phyloP scores from a whole-genome alignment of 2,888 invertebrate genomes.

The Dasypolia templi region DNA sequence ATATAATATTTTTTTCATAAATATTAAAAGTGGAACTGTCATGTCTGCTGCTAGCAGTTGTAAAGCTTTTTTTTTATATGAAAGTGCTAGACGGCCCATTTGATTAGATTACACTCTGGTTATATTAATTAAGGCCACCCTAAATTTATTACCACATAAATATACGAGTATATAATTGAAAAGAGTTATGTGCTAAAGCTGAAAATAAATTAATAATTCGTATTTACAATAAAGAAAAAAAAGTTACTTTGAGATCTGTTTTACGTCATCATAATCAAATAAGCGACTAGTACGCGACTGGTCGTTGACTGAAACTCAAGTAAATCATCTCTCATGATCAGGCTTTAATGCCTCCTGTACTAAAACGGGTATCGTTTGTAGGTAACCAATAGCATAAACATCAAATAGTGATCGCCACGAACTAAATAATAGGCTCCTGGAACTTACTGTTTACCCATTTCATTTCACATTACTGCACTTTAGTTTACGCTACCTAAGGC shows the following conservation, averaged over 20 bases:
- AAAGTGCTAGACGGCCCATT: neutral
- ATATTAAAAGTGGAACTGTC: conserved; percentile 13
- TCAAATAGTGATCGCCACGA: conserved; percentile 26
- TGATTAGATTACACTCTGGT: neutral
- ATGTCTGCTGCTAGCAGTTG: neutral
- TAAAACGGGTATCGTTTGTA: conserved; percentile 18
- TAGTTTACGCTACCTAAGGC: neutral
- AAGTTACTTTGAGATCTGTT: neutral
- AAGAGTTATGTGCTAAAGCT: neutral
- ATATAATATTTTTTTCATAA: neutral
- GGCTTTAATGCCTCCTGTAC: neutral
- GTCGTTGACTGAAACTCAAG: neutral
- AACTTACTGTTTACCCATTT: conserved; percentile 22
- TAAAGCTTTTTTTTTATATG: neutral
- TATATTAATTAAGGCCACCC: neutral
- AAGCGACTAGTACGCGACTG: neutral
- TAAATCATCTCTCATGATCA: conserved; percentile 5
- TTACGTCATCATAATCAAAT: neutral
- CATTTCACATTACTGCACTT: conserved; percentile 12
- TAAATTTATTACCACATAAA: neutral
- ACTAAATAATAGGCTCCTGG: conserved; percentile 16
- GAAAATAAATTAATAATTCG: neutral
- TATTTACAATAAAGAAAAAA: neutral
- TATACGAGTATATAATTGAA: neutral
- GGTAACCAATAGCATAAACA: conserved; percentile 12